Evolutionary conservation across 1,140 invertebrate genomes (phyloP), one percentile per base, ranked within the genome.

Genomic region (Physella acuta): DNA sequence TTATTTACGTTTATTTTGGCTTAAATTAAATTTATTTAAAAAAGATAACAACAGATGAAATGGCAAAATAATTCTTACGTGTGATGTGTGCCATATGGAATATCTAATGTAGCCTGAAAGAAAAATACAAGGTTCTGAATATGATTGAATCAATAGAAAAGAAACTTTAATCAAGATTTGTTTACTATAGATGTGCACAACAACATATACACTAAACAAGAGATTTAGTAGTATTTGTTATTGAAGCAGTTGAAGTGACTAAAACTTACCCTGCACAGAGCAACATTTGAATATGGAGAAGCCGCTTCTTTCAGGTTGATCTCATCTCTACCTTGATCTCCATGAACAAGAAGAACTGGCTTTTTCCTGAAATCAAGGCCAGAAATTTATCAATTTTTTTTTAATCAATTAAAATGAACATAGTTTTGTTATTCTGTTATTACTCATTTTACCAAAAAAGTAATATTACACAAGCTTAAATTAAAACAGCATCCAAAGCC

Each of bases 1-100:
- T n/a, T n/a, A n/a, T n/a, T n/a, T n/a, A n/a, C n/a, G n/a, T n/a
- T n/a, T 11, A 44, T 44, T 8, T 44, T 44, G 8, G 39, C 39
- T 44, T 44, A 44, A 20, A 44, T 37, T 44, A 85, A 34, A 71
- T 61, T 33, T 30, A 5, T 60, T n/a, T n/a, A n/a, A n/a, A n/a
- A n/a, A n/a, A n/a, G n/a, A n/a, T n/a, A 44, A 44, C 20, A 20
- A 44, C 39, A 11, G 39, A 44, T 44, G 20, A 11, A 44, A 11
- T 44, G 8, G 8, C 39, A 44, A 44, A 44, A 44, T 44, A 44
- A 44, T 11, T 76, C 86, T 87, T 85, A 92, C 88, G 93, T 93
- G 81, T 97, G 95, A 87, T 97, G 95, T 72, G 90, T 92, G 33
- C 94, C 93, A 87, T 91, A 97, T 0, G 89, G 88, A 71, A 90